Evolutionary conservation across 2,888 invertebrate genomes (phyloP).

Genomic region (Parelbella ahira): DNA sequence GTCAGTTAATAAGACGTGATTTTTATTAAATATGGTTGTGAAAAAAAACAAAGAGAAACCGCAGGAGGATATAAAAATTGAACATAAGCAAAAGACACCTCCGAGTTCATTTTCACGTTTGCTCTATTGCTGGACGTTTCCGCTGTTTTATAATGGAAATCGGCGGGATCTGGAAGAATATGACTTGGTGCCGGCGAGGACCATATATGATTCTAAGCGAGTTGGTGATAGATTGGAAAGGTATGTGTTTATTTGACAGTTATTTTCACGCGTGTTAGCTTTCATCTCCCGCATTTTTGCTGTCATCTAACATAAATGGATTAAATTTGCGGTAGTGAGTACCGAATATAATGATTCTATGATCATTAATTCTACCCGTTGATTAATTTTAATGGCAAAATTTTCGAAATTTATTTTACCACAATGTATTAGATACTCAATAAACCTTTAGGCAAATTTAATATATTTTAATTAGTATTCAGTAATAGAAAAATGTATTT

Average conservation of each 20-base stretch:
- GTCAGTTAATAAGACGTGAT: slow-evolving; percentile 4
- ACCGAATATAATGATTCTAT: too few relatives aligned
- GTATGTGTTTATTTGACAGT: slow-evolving; percentile 59
- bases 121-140: slow-evolving; percentile 87
- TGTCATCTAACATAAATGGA: too few relatives aligned
- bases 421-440: too few relatives aligned
- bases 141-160: slow-evolving; percentile 87
- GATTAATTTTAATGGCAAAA: too few relatives aligned
- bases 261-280: too few relatives aligned
- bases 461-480: too few relatives aligned
- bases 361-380: too few relatives aligned
- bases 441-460: too few relatives aligned
- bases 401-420: too few relatives aligned
- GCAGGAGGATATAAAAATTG: slow-evolving; percentile 30
- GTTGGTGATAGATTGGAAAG: slow-evolving; percentile 85
- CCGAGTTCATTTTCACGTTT: slow-evolving; percentile 80
- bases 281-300: too few relatives aligned
- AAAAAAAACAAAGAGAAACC: slow-evolving; percentile 31
- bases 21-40: slow-evolving; percentile 21
- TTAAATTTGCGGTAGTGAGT: too few relatives aligned
- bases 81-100: slow-evolving; percentile 39
- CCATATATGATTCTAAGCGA: slow-evolving; percentile 83
- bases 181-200: slow-evolving; percentile 87
- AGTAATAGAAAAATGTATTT: too few relatives aligned
- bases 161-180: slow-evolving; percentile 85